These are phyloP conservation scores for Agriopis marginaria DNA, from an alignment of 2,888 invertebrate genomes.

Conservation along the genomic window DNA sequence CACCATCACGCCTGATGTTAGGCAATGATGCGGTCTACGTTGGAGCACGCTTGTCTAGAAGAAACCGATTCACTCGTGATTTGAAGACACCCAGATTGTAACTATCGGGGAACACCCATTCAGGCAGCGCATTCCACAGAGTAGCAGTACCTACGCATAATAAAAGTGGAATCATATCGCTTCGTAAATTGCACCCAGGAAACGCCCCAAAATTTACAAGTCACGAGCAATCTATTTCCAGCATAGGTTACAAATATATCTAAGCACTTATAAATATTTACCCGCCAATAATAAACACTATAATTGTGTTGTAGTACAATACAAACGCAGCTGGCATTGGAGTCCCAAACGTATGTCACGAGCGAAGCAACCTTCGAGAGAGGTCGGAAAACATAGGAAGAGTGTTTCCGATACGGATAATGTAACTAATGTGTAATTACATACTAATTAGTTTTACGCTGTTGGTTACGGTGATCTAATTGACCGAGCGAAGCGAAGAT, in stretches of 20 bases:
- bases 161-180: too few species aligned
- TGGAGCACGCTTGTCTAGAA: too few species aligned
- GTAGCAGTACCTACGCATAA: too few species aligned
- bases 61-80: too few species aligned
- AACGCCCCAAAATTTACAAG: neutral
- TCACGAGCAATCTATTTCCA: slow-evolving; percentile 7
- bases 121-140: too few species aligned
- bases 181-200: neutral
- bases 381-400: slow-evolving; percentile 23
- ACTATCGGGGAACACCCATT: too few species aligned
- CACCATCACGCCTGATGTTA: too few species aligned
- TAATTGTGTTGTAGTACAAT: neutral
- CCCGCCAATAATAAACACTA: slow-evolving; percentile 12
- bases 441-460: neutral
- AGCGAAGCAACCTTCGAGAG: slow-evolving; percentile 10
- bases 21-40: too few species aligned
- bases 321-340: slow-evolving; percentile 26
- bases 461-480: too few species aligned
- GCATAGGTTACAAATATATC: neutral
- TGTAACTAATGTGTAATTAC: neutral
- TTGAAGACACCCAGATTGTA: too few species aligned
- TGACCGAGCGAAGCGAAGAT: too few species aligned
- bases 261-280: slow-evolving; percentile 7
- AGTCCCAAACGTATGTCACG: slow-evolving; percentile 22
- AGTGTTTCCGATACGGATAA: slow-evolving; percentile 13